Evolutionary conservation across 1,140 invertebrate genomes (phyloP).

Genomic region (Trichoplusia ni): DNA sequence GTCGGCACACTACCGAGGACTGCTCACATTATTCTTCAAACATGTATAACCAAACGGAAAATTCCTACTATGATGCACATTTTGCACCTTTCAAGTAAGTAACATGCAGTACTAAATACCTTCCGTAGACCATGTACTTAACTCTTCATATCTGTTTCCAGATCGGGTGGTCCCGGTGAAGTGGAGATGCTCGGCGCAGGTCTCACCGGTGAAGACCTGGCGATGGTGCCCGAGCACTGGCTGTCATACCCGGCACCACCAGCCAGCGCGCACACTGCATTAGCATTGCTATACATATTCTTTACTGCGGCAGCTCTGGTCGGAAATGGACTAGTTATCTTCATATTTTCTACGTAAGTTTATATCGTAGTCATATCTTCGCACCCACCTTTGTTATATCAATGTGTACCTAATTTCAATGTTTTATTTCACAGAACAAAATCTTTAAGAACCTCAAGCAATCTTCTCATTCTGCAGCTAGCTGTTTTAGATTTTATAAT

Average conservation of each 20-base stretch:
- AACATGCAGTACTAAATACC: background rate
- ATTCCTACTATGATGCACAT: conserved; percentile 62
- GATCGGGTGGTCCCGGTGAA: conserved; percentile 42
- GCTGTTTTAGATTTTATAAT: conserved; percentile 93
- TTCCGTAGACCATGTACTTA: background rate
- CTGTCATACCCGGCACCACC: conserved; percentile 89
- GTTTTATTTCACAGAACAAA: conserved; percentile 86
- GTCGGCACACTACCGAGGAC: conserved; percentile 71
- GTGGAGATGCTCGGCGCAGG: conserved; percentile 88
- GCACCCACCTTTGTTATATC: too few species aligned
- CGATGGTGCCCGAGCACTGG: conserved; percentile 92
- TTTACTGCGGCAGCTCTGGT: conserved; percentile 89
- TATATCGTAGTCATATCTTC: too few species aligned
- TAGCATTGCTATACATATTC: conserved; percentile 90
- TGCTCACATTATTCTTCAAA: conserved; percentile 62
- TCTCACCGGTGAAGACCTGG: conserved; percentile 87
- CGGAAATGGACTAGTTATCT: conserved; percentile 95
- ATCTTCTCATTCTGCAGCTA: conserved; percentile 94
- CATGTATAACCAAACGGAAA: conserved; percentile 68
- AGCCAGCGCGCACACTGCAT: conserved; percentile 90
- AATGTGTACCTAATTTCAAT: background rate
- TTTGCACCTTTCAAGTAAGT: conserved; percentile 68
- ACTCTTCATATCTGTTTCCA: conserved; percentile 31
- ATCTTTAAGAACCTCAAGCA: conserved; percentile 92
- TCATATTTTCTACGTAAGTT: conserved; percentile 91